Conservation (phyloP, 2,888 invertebrate genomes). For the Gandaritis pyraliata region DNA sequence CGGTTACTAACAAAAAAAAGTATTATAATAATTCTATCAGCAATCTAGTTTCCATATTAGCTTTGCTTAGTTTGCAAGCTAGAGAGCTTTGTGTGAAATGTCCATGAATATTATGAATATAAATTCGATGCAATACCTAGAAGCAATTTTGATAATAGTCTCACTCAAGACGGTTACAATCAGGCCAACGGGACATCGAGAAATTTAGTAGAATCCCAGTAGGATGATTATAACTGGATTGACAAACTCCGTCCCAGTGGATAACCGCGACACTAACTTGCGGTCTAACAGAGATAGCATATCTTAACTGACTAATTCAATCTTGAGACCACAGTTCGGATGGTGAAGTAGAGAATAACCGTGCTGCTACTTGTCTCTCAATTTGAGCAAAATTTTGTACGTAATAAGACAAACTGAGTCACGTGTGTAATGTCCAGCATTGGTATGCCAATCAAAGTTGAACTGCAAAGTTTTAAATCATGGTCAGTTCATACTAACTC, state of each 20-base stretch:
- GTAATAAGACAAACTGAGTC: too few species aligned
- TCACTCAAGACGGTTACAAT: conserved; percentile 15
- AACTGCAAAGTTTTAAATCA: too few species aligned
- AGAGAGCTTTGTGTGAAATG: too few species aligned
- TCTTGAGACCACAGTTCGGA: conserved; percentile 27
- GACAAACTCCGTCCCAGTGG: conserved; percentile 31
- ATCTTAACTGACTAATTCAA: conserved; percentile 41
- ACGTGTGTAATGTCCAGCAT: too few species aligned
- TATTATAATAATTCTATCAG: too few species aligned
- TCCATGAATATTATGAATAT: not conserved
- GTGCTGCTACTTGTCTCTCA: not conserved
- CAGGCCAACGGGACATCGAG: conserved; percentile 17
- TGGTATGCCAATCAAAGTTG: too few species aligned
- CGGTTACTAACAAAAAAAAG: too few species aligned
- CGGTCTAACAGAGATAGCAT: conserved; percentile 41
- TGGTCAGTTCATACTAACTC: too few species aligned
- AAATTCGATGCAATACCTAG: not conserved
- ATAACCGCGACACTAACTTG: conserved; percentile 40
- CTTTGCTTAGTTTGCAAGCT: too few species aligned
- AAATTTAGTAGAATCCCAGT: conserved; percentile 19
- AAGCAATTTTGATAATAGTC: conserved; percentile 12
- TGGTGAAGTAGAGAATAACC: conserved; percentile 2
- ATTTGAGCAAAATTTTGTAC: too few species aligned
- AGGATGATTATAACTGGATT: conserved; percentile 31
- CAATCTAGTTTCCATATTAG: too few species aligned